phyloP scores from a whole-genome alignment of 2,888 invertebrate species.

The Ichneumoninae sp. region DNA sequence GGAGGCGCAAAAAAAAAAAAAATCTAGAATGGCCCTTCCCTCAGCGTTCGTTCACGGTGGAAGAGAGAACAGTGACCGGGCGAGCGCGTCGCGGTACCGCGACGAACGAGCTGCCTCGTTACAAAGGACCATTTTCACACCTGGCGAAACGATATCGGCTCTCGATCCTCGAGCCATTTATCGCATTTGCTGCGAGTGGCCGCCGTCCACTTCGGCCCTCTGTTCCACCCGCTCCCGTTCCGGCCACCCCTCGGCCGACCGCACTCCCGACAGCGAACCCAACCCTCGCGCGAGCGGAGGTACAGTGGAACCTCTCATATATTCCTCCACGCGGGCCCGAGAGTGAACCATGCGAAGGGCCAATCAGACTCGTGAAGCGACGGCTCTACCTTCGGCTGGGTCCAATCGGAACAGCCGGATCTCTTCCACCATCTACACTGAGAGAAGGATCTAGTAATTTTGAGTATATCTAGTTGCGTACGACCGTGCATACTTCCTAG shows the following conservation, averaged over 20 bases:
- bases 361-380: too few species aligned
- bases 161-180: constrained; percentile 59
- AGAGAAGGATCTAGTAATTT: too few species aligned
- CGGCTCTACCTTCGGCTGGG: too few species aligned
- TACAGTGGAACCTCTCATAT: background rate
- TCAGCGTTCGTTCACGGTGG: constrained; percentile 27
- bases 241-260: background rate
- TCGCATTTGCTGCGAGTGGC: constrained; percentile 36
- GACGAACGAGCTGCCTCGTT: constrained; percentile 48
- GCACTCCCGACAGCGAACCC: background rate
- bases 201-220: background rate
- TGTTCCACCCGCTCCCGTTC: constrained; percentile 1
- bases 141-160: constrained; percentile 65
- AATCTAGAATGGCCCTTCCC: constrained; percentile 4
- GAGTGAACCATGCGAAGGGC: too few species aligned
- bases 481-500: too few species aligned
- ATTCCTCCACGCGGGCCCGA: background rate
- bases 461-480: too few species aligned
- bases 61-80: constrained; percentile 14
- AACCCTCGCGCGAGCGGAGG: constrained; percentile 7
- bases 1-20: background rate
- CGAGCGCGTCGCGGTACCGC: background rate
- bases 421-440: too few species aligned
- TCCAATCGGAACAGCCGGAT: too few species aligned
- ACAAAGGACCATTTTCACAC: constrained; percentile 63